phyloP scores from a whole-genome alignment of 2,888 invertebrate genomes.

The Trachelus iudaicus region DNA sequence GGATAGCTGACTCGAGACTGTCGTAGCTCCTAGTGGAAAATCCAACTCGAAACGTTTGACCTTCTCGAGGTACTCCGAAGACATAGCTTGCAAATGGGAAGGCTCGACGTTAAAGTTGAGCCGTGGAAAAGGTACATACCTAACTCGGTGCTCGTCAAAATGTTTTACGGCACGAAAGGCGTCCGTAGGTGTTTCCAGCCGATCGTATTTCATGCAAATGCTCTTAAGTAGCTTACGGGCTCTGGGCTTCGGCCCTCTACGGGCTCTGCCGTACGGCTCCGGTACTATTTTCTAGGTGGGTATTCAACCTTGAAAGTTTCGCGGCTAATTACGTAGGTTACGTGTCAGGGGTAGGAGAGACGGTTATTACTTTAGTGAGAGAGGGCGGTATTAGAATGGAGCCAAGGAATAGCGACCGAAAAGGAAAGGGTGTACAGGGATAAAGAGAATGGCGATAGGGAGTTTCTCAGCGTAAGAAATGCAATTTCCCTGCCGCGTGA shows the following conservation, averaged over 20 bases:
- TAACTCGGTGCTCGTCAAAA: slow-evolving; percentile 32
- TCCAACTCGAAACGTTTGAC: too few relatives aligned
- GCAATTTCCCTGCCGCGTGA: slow-evolving; percentile 7
- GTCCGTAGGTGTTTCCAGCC: slow-evolving; percentile 21
- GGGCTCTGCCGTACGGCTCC: neutral
- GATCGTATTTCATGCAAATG: slow-evolving; percentile 38
- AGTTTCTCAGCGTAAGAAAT: too few relatives aligned
- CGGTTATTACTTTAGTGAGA: too few relatives aligned
- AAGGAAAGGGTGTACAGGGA: too few relatives aligned
- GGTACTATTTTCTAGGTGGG: slow-evolving; percentile 11
- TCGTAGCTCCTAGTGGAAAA: too few relatives aligned
- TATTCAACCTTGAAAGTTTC: slow-evolving; percentile 24
- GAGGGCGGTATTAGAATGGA: too few relatives aligned
- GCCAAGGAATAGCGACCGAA: too few relatives aligned
- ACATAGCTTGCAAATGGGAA: slow-evolving; percentile 29
- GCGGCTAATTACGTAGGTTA: slow-evolving; percentile 26
- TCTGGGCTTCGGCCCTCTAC: neutral
- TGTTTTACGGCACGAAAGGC: slow-evolving; percentile 35
- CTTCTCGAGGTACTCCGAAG: too few relatives aligned
- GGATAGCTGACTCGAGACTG: too few relatives aligned
- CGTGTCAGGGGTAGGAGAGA: too few relatives aligned
- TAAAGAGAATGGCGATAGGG: too few relatives aligned
- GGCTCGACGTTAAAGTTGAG: slow-evolving; percentile 6
- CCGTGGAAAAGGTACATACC: slow-evolving; percentile 29
- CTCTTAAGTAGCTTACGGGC: slow-evolving; percentile 4